These are phyloP conservation scores for Ecliptopera silaceata DNA, from an alignment of 2,888 invertebrate species.

Conservation along the genomic window DNA sequence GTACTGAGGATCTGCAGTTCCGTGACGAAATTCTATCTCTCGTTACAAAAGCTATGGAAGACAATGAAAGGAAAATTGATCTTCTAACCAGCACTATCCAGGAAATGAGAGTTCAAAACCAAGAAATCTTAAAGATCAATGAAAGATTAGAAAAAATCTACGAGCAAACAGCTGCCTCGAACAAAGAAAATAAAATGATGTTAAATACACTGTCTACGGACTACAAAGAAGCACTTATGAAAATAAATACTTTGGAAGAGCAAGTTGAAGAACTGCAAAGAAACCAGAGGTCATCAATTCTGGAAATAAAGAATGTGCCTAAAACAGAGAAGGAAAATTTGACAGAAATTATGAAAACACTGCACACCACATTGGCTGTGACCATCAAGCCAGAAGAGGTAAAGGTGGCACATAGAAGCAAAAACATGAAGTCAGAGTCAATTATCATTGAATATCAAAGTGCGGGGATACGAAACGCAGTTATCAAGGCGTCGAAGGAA, in stretches of 20 bases:
- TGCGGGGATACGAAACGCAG: background rate
- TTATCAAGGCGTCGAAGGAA: background rate
- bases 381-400: background rate
- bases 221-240: background rate
- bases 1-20: too few species aligned
- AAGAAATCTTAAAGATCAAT: background rate
- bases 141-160: background rate
- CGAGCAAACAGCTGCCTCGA: background rate
- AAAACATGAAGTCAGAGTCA: background rate
- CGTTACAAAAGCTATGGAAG: too few species aligned
- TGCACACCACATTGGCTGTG: background rate
- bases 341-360: background rate
- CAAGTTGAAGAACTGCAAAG: background rate
- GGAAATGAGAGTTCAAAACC: background rate
- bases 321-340: background rate
- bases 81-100: background rate
- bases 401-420: background rate
- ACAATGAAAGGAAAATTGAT: background rate
- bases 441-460: background rate
- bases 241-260: background rate
- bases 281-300: background rate
- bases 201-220: background rate
- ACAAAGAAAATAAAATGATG: background rate
- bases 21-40: too few species aligned
- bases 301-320: background rate